These are phyloP conservation scores for Embidobia sp. DNA, from an alignment of 2,888 invertebrate genomes.

Conservation along the genomic window DNA sequence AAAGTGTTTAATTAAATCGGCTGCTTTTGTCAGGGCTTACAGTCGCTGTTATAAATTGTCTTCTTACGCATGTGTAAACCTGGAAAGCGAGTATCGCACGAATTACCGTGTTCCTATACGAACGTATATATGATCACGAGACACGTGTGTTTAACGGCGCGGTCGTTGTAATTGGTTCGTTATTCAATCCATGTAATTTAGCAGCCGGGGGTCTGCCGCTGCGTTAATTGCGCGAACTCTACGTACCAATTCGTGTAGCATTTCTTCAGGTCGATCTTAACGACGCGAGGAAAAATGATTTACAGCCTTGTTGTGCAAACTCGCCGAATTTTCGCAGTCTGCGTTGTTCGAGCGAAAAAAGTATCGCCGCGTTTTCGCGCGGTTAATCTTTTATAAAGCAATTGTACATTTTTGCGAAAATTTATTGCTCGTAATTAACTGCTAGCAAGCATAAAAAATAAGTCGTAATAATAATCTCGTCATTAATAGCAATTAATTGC, in stretches of 20 bases:
- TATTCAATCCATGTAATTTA: slow-evolving; percentile 74
- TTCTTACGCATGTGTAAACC: slow-evolving; percentile 56
- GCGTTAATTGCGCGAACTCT: slow-evolving; percentile 58
- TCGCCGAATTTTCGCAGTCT: background rate
- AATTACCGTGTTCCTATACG: slow-evolving; percentile 38
- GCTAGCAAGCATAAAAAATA: too few relatives aligned
- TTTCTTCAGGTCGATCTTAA: slow-evolving; percentile 53
- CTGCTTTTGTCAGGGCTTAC: slow-evolving; percentile 48
- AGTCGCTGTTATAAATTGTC: slow-evolving; percentile 69
- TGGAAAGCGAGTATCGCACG: slow-evolving; percentile 45
- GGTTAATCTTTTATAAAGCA: too few relatives aligned
- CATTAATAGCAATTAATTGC: too few relatives aligned
- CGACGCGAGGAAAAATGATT: slow-evolving; percentile 33
- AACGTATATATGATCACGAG: slow-evolving; percentile 42
- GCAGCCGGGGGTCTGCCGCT: slow-evolving; percentile 53
- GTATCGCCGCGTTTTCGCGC: too few relatives aligned
- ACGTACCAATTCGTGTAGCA: slow-evolving; percentile 55
- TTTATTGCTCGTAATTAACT: too few relatives aligned
- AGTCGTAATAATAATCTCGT: too few relatives aligned
- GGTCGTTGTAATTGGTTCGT: slow-evolving; percentile 74
- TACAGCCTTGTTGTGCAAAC: slow-evolving; percentile 8
- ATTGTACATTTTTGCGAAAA: too few relatives aligned
- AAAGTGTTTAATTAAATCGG: slow-evolving; percentile 68
- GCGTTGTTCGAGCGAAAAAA: too few relatives aligned
- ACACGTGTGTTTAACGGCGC: slow-evolving; percentile 68